Evolutionary conservation across 2,113 vertebrate genomes (phyloP), one percentile per base, ranked within the genome.

Genomic region (Osmerus eperlanus): DNA sequence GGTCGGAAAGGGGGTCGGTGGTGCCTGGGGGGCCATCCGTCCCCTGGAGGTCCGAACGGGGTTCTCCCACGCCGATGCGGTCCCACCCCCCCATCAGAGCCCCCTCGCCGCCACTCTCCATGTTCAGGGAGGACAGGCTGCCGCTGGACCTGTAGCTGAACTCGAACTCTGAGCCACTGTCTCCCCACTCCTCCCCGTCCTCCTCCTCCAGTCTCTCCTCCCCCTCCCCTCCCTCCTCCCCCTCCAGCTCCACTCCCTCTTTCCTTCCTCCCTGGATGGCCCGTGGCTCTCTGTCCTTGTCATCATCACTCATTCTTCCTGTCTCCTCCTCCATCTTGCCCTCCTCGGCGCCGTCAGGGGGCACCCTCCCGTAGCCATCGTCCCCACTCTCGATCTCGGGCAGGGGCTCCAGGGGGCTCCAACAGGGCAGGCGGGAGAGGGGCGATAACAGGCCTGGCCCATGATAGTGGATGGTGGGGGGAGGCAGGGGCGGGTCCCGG

Each of bases 341-440:
- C 55, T 92, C 89, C 85, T 97, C 95, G 0, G 95, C 95, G 2
- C 96, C 96, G 11, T 98, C 96, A 0, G 95, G 96, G 15, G 96
- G 95, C 54, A 96, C 95, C 1, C 95, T 92, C 3, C 91, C 89
- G 0, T 81, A 90, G 16, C 81, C 84, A 16, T 92, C 87, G 2
- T 92, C 89, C 3, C 85, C 88, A 0, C 65, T 76, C 77, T 92
- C 89, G 66, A 93, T 89, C 80, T 94, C 91, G 0, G 89, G 90
- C 41, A 92, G 86, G 0, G 92, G 90, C 73, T 91, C 91, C 68
- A 92, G 84, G 0, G 82, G 83, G 70, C 90, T 91, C 90, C 91
- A 91, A 85, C 87, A 87, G 74, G 89, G 85, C 59, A 88, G 60
- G 28, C 90, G 89, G 55, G 91, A 89, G 12, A 89, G 83, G 0